Base-by-base conservation (phyloP, 1,140 invertebrate species). In the Drosophila santomea region DNA sequence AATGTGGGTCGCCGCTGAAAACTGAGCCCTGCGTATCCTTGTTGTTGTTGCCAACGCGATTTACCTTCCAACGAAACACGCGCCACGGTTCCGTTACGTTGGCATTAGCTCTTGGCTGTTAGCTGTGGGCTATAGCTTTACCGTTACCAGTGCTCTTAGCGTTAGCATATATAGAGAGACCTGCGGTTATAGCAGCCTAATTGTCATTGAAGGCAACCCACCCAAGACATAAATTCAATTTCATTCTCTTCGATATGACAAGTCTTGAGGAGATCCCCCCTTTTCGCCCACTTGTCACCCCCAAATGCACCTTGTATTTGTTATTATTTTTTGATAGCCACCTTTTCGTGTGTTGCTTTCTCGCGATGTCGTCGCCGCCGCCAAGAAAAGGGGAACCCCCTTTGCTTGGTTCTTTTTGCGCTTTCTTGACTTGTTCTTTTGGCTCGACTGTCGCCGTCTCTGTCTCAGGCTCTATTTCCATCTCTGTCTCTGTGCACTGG, bases 191-290 rank as follows among this genome's bases (percentile, higher is more conserved):
- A 64, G 59, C 61, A 72, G 74, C 55, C 80, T 84, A 77, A 84
- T 84, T 83, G 80, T 83, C 80, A 83, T 79, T 83, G 80, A 84
- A 74, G 61, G 72, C 60, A 62, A 76, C 61, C 73, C 58, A 60
- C 66, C 73, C 62, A 76, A 80, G 63, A 68, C 66, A 84, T 76
- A 84, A 83, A 84, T 84, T 79, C 71, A 84, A 80, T 76, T 84
- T 84, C 72, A 72, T 79, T 79, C 74, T 67, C 51, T 79, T 83
- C 80, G 76, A 79, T 79, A 60, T 79, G 75, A 77, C 81, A 77
- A 73, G 72, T 77, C 51, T 54, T 43, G 71, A 51, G 62, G 54
- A 41, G 47, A 35, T 20, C 12, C 43, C 28, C 32, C 25, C 25
- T 10, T 15, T 11, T 15, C 39, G 14, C 32, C 66, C 66, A 36